These are phyloP conservation scores for Bombycilla garrulus DNA, from an alignment of 2,113 vertebrate species.

Conservation along the genomic window DNA sequence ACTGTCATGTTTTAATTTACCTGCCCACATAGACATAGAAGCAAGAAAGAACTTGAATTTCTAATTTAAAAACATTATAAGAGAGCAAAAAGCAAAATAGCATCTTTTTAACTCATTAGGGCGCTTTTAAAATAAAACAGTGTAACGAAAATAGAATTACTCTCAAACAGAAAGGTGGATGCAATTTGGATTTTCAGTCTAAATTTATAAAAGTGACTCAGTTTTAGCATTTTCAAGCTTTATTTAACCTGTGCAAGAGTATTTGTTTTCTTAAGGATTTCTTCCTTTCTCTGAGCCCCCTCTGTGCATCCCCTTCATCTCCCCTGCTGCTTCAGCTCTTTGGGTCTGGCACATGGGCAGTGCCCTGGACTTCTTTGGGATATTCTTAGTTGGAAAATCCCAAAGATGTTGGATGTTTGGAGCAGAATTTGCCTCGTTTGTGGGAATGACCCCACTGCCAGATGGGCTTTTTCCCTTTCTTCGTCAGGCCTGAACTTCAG, in stretches of 20 bases:
- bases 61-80: constrained; percentile 1
- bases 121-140: background rate
- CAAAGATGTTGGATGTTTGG: no score
- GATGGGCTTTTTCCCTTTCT: background rate
- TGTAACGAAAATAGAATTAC: background rate
- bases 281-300: background rate
- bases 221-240: background rate
- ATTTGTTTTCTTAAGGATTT: background rate
- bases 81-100: background rate
- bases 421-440: background rate
- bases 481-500: background rate
- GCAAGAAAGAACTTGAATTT: background rate
- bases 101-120: background rate
- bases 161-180: background rate
- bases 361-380: background rate
- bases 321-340: background rate
- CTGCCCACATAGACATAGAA: background rate
- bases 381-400: background rate
- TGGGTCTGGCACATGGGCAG: background rate
- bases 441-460: background rate
- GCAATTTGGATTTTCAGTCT: background rate
- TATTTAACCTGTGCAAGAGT: background rate
- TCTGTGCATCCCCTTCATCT: background rate
- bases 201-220: background rate
- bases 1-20: background rate